Evolutionary conservation across 2,113 vertebrate species (phyloP), one percentile per base, ranked within the genome.

Genomic region (Lucifuga dentata): DNA sequence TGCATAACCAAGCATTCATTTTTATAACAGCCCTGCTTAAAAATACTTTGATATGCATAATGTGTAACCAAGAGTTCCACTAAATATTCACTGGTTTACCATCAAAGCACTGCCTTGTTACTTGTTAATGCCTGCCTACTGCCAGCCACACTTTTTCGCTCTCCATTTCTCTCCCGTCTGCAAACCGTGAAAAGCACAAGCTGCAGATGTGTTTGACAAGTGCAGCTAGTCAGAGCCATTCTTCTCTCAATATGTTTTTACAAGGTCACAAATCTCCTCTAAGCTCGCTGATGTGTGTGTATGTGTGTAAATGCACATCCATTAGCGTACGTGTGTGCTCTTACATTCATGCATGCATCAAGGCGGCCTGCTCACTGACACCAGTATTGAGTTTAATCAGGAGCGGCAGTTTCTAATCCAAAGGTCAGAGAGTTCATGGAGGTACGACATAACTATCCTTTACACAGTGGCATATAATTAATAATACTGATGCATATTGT

Each of bases 171-270:
- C 44, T 53, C 36, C n/a, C 36, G 55, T 33, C 33, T 61, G 49
- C 64, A 64, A 20, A 68, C 78, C 60, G 60, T 58, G 59, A 81
- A 76, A 84, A 51, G 17, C 66, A 11, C 68, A 62, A 62, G 61
- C 81, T 87, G 71, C 82, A 90, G 81, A 78, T 85, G 82, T 79
- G 82, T 80, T 87, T 84, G 86, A 91, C 84, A 86, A 86, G 82
- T 78, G 76, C 76, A 75, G 80, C 78, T 88, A 74, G 68, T 83
- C 63, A 38, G 40, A 81, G 73, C 78, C 55, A 75, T 85, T 79
- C 61, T 46, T 39, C 53, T 73, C 43, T 65, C 68, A 59, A 46
- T 78, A 63, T 86, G 75, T 87, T 87, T 89, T 79, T 86, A 89
- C 86, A 91, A 75, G 80, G 76, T 70, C 72, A 19, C 84, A 91